phyloP scores from a whole-genome alignment of 2,113 vertebrate species.

The Lamprotornis superbus region DNA sequence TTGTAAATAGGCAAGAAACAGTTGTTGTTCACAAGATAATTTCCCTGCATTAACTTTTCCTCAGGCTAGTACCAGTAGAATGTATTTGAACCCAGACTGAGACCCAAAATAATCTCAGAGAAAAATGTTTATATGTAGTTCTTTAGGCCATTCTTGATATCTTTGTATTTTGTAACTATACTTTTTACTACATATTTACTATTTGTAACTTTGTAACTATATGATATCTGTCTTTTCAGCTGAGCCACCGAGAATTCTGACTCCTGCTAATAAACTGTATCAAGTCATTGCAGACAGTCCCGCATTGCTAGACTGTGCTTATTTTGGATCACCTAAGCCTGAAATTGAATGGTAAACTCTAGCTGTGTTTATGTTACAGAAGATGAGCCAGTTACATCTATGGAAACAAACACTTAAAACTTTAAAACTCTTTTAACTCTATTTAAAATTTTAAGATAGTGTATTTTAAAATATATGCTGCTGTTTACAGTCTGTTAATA shows the following conservation, averaged over 20 bases:
- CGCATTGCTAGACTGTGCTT: constrained; percentile 85
- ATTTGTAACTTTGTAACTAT: not conserved
- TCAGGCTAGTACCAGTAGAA: not conserved
- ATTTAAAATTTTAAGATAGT: not conserved
- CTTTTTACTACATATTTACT: not conserved
- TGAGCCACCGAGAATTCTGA: constrained; percentile 91
- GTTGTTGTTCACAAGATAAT: not conserved
- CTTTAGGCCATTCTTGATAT: not conserved
- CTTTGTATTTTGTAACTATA: not conserved
- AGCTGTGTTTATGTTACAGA: not conserved
- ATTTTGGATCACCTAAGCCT: constrained; percentile 93
- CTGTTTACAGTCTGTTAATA: rapidly evolving
- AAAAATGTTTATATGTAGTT: not conserved
- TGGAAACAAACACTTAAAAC: not conserved
- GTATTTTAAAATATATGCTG: not conserved
- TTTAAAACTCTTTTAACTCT: not conserved
- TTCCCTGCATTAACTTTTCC: not conserved
- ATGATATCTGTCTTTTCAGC: constrained; percentile 75
- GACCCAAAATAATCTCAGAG: not conserved
- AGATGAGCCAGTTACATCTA: not conserved
- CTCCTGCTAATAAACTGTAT: constrained; percentile 82
- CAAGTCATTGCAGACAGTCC: constrained; percentile 87
- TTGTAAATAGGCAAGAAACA: not conserved
- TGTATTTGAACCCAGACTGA: not conserved
- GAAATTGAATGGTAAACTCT: constrained; percentile 86